A percentile compares a stretch with the other conserved stretches of the same genome.
phyloP scores from a whole-genome alignment of 2,797 vertebrate species.

The Lates japonicus region DNA sequence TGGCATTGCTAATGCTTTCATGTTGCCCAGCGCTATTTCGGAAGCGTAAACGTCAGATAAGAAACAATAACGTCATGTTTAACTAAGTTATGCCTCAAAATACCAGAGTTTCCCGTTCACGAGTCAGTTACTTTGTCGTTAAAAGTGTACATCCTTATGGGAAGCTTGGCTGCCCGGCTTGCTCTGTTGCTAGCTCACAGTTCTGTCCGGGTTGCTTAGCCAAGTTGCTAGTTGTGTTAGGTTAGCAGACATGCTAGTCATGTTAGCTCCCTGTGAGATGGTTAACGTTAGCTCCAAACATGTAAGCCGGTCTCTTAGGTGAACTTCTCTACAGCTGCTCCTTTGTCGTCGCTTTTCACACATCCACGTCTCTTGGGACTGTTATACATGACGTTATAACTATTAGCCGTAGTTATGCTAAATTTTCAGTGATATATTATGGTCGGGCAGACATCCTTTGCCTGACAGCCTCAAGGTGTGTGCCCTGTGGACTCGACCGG shows the following conservation, averaged over 20 bases:
- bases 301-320: conserved; percentile 4
- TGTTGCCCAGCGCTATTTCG: neutral
- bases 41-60: neutral
- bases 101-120: neutral
- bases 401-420: rapidly evolving
- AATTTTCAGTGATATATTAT: neutral
- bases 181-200: conserved; percentile 8
- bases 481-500: conserved; percentile 30
- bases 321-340: neutral
- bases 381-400: neutral
- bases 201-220: neutral
- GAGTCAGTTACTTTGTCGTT: rapidly evolving
- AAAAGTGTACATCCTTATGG: neutral
- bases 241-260: conserved; percentile 52
- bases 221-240: conserved; percentile 11
- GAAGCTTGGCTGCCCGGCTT: neutral
- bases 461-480: conserved; percentile 36
- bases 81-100: neutral
- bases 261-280: conserved; percentile 18
- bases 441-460: neutral
- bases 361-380: rapidly evolving
- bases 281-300: conserved; percentile 21
- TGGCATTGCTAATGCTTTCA: neutral
- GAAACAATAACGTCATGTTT: neutral
- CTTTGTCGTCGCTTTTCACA: neutral